Percentiles rank a stretch among this genome's conserved stretches.
Evolutionary conservation across 1,140 invertebrate species (phyloP).

Genomic region (Meteorus sp.): DNA sequence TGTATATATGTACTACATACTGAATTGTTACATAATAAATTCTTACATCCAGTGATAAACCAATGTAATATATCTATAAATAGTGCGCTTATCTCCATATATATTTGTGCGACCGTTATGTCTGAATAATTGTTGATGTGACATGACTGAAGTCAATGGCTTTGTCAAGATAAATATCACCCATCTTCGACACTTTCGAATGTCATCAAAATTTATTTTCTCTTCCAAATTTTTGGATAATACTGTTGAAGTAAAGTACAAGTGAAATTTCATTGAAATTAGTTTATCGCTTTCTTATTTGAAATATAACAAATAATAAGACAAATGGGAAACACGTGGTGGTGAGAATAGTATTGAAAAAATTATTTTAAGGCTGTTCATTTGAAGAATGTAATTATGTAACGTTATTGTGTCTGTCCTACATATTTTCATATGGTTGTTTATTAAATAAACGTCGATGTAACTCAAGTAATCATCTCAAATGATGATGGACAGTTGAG

Average conservation of each 20-base stretch:
- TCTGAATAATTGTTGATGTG: background rate
- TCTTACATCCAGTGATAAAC: constrained; percentile 39
- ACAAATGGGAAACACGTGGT: too few species aligned
- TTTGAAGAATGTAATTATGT: background rate
- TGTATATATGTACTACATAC: constrained; percentile 21
- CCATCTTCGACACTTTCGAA: background rate
- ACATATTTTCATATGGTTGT: background rate
- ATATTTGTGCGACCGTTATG: background rate
- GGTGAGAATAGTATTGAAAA: too few species aligned
- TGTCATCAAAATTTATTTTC: background rate
- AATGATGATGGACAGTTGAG: constrained; percentile 10
- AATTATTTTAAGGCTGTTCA: too few species aligned
- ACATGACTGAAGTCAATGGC: background rate
- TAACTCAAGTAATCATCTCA: constrained; percentile 5
- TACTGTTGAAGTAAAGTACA: too few species aligned
- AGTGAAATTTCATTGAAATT: too few species aligned
- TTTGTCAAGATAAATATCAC: constrained; percentile 8
- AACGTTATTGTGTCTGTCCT: background rate
- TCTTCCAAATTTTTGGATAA: too few species aligned
- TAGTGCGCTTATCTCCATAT: too few species aligned
- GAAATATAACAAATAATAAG: too few species aligned
- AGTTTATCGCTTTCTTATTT: too few species aligned
- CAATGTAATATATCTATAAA: too few species aligned
- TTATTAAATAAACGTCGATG: constrained; percentile 7
- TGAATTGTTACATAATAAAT: constrained; percentile 35